Evolutionary conservation across 2,888 invertebrate genomes (phyloP), one percentile per base, ranked within the genome.

Genomic region (Mythimna pallens): DNA sequence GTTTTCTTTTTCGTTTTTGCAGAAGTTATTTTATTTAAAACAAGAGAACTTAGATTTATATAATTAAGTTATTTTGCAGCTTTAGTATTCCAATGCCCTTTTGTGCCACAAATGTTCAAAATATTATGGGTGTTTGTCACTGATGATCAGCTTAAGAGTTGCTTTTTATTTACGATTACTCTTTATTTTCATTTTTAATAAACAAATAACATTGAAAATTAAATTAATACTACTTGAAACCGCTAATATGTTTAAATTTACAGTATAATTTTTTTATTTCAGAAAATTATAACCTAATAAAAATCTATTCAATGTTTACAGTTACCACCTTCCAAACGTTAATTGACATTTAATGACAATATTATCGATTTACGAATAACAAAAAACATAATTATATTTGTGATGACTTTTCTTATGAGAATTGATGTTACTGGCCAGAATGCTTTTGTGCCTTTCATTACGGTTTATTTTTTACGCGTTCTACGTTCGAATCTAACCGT

Each of bases 381-480:
- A n/a, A 52, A 50, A 81, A 50, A 58, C 62, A 72, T 17, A 17
- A 66, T 70, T 66, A 66, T 22, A 22, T 47, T 64, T 64, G 61
- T 66, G 14, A 54, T 22, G 52, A 52, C 9, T 8, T 52, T 52
- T 52, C n/a, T 52, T 52, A 2, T 9, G 6, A 52, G 50, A 52
- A 52, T n/a, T 8, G 50, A 43, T 20, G 22, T 67, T 77, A 65
- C 65, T 68, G 63, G 20, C 20, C 5, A 34, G 57, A 65, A 67
- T 40, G 22, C 17, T 62, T 55, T 14, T 9, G 79, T 84, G 54
- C 17, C n/a, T 62, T 61, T 20, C 17, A 78, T 84, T 81, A 86
- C 87, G 82, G 87, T 87, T 73, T 36, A 78, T 82, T 89, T 86
- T 86, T 86, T 88, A 75, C 75, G 71, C 34, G 62, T 75, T 78